These are phyloP conservation scores for Murina feae DNA, from an alignment of 2,113 vertebrate species.

Conservation along the genomic window DNA sequence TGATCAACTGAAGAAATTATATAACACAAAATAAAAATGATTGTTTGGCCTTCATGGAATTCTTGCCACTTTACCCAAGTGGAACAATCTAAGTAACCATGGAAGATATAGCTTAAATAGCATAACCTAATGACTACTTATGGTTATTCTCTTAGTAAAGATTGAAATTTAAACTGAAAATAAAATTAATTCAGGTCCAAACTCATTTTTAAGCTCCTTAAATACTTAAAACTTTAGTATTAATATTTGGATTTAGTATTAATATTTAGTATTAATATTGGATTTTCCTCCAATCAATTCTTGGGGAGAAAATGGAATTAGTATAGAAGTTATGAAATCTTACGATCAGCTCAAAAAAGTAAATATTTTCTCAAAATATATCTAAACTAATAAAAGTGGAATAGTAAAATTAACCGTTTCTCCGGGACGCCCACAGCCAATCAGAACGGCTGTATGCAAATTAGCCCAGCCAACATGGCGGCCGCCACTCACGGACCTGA, in stretches of 20 bases:
- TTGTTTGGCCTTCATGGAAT: neutral
- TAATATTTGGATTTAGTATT: neutral
- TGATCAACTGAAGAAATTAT: neutral
- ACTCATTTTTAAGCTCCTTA: neutral
- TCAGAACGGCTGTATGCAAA: too few relatives aligned
- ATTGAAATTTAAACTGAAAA: conserved; percentile 13
- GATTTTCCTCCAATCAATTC: neutral
- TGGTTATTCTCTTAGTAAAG: neutral
- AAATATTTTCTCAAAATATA: neutral
- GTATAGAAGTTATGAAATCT: neutral
- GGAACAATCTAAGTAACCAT: neutral
- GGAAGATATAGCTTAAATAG: neutral
- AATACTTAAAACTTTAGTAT: conserved; percentile 9
- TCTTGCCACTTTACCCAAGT: conserved; percentile 5
- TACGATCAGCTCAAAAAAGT: neutral
- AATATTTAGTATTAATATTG: neutral
- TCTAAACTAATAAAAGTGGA: too few relatives aligned
- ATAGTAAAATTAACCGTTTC: too few relatives aligned
- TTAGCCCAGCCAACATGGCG: too few relatives aligned
- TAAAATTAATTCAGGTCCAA: neutral
- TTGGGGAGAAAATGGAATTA: neutral
- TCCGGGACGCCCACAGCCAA: too few relatives aligned
- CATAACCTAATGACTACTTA: neutral
- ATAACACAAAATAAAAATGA: neutral
- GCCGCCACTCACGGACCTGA: too few relatives aligned